Evolutionary conservation across 2,797 vertebrate species (phyloP), one percentile per base, ranked within the genome.

Genomic region (Danio tinwini): DNA sequence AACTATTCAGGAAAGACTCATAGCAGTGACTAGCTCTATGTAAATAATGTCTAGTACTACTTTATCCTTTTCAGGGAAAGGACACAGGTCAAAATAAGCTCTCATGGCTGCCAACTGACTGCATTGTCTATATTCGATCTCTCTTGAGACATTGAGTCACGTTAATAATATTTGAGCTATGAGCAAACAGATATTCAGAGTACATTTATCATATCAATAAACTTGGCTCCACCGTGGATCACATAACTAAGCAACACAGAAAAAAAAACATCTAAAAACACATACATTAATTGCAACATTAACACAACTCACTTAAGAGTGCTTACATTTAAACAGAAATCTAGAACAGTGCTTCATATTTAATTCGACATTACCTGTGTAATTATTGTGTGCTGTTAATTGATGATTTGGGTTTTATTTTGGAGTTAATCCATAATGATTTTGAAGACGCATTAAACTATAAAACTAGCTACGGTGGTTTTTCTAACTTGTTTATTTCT

Each of bases 321-420:
- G 29, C 69, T 69, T 59, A 52, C 55, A 52, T 47, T 40, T 52
- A 21, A 61, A 78, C 53, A 78, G 52, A 56, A 56, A 44, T 70
- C 6, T 29, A 76, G 42, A 39, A 58, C 44, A 58, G 21, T 39
- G 52, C 16, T 47, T 58, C 16, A 67, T 37, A 19, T 47, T 76
- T 76, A 6, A 56, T 76, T 76, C 40, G 47, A n/a, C 21, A 47
- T 6, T 50, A 5, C 17, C 19, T 64, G 21, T 9, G 21, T 19
- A 61, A 53, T 75, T 42, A 56, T 16, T 77, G 40, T 21, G 50
- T 3, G 7, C 42, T 2, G 21, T 29, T 62, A 71, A 65, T 40
- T 17, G 0, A 12, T 74, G 71, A 53, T 69, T 40, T 62, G 13
- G 8, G 0, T 29, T 47, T 45, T 8, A 4, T 29, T 14, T n/a